Conservation (phyloP, 1,140 invertebrate species). For the Drusus annulatus region DNA sequence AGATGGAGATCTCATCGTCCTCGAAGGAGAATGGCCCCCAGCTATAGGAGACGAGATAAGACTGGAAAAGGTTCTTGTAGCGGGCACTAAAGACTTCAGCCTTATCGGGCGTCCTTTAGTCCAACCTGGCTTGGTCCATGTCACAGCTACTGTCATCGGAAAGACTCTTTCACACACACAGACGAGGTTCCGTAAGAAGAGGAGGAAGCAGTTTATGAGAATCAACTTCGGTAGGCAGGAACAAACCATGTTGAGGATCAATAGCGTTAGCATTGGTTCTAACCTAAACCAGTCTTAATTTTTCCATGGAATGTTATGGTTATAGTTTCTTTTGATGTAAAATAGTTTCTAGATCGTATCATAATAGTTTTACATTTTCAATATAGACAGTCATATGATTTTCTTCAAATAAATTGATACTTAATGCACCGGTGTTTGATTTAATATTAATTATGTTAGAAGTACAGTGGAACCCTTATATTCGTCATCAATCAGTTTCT, state of each 20-base stretch:
- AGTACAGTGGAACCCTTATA: too few species aligned
- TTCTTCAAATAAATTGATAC: too few species aligned
- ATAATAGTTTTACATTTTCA: too few species aligned
- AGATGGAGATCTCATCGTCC: slow-evolving; percentile 86
- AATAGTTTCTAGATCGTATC: too few species aligned
- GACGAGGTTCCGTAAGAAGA: slow-evolving; percentile 81
- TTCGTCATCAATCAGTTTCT: too few species aligned
- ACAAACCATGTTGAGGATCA: slow-evolving; percentile 83
- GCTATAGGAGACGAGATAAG: slow-evolving; percentile 86
- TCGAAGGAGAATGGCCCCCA: slow-evolving; percentile 89
- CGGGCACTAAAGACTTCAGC: slow-evolving; percentile 89
- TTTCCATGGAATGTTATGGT: too few species aligned
- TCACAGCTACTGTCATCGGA: slow-evolving; percentile 91
- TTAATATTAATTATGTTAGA: too few species aligned
- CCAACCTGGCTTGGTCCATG: slow-evolving; percentile 79
- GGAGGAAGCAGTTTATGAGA: slow-evolving; percentile 83
- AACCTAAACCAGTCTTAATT: slow-evolving; percentile 62
- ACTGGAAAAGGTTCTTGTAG: slow-evolving; percentile 89
- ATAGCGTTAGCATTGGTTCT: slow-evolving; percentile 74
- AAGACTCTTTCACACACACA: slow-evolving; percentile 90
- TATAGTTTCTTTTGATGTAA: too few species aligned
- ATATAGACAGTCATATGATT: too few species aligned
- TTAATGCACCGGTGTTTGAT: too few species aligned
- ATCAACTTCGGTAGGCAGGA: slow-evolving; percentile 82
- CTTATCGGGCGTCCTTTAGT: slow-evolving; percentile 87